phyloP scores from a whole-genome alignment of 2,113 vertebrate genomes.

The Lynx canadensis region DNA sequence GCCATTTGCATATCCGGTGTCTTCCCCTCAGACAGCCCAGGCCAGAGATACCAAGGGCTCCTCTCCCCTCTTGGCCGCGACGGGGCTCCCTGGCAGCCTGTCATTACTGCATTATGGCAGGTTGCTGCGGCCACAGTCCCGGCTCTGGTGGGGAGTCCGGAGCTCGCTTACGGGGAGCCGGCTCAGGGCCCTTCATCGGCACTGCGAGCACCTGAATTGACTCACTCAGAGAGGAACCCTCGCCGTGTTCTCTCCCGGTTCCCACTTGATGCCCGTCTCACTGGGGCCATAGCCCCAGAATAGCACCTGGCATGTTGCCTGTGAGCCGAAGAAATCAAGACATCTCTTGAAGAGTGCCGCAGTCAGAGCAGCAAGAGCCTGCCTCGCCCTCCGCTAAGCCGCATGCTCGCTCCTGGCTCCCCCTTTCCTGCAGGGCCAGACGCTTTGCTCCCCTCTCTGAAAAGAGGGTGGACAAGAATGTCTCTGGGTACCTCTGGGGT shows the following conservation, averaged over 20 bases:
- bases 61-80: neutral
- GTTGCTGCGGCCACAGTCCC: slow-evolving; percentile 26
- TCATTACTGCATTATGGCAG: slow-evolving; percentile 66
- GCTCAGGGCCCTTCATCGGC: neutral
- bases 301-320: slow-evolving; percentile 45
- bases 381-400: neutral
- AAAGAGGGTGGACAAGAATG: neutral
- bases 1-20: fast-evolving
- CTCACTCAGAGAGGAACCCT: slow-evolving; percentile 46
- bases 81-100: slow-evolving; percentile 62
- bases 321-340: neutral
- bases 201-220: neutral
- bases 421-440: neutral
- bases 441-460: neutral
- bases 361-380: neutral
- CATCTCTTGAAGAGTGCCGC: neutral
- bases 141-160: neutral
- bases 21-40: neutral
- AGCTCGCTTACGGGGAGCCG: neutral
- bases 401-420: neutral
- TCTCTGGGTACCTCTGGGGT: neutral
- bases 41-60: neutral
- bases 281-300: neutral
- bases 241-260: neutral
- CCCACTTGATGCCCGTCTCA: slow-evolving; percentile 28